phyloP scores from a whole-genome alignment of 2,888 invertebrate genomes.

The Hanleya hanleyi region DNA sequence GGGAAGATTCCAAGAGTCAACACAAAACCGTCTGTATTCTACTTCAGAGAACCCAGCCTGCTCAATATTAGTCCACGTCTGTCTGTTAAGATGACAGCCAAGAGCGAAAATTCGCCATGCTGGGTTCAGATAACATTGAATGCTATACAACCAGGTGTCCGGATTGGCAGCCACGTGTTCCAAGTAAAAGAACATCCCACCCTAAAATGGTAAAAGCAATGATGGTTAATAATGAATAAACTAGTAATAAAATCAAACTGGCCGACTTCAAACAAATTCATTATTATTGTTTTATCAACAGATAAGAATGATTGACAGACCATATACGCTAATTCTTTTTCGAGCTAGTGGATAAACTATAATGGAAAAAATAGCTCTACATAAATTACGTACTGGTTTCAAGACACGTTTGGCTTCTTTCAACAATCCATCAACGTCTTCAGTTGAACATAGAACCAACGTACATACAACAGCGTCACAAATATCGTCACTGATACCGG shows the following conservation, averaged over 20 bases:
- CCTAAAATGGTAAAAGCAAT: no score
- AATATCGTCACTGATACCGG: constrained; percentile 41
- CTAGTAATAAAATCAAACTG: no score
- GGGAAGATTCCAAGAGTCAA: not conserved
- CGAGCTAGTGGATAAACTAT: no score
- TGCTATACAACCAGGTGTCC: not conserved
- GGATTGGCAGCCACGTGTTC: not conserved
- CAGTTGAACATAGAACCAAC: constrained; percentile 61
- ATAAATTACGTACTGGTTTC: constrained; percentile 54
- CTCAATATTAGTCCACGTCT: not conserved
- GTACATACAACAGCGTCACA: constrained; percentile 67
- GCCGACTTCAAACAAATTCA: no score
- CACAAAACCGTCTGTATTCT: not conserved
- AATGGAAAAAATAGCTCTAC: no score
- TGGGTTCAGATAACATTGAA: not conserved
- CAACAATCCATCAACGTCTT: constrained; percentile 44
- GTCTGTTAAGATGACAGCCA: not conserved
- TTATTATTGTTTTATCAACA: no score
- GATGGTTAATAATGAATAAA: no score
- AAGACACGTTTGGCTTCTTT: constrained; percentile 63
- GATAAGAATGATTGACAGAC: no score
- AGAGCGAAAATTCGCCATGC: not conserved
- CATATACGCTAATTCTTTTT: no score
- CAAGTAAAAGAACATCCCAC: not conserved
- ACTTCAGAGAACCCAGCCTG: not conserved